Conservation (phyloP, 1,140 invertebrate species). For the Tetramorium alpestre region DNA sequence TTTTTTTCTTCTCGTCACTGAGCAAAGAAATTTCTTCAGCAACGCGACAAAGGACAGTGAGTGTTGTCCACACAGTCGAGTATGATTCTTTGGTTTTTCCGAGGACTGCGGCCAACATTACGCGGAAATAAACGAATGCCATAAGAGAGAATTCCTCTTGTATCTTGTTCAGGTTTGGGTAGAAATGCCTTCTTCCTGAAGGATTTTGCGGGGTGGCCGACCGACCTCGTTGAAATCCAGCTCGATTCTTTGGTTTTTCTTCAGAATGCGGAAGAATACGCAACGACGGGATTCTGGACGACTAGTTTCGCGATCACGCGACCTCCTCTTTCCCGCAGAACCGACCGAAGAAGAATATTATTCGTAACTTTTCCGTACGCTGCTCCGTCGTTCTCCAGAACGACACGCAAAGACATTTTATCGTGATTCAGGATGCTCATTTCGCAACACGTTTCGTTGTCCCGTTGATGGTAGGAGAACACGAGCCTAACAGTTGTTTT, state of each 20-base stretch:
- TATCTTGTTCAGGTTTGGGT: background rate
- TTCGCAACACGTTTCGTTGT: background rate
- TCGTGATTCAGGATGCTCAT: background rate
- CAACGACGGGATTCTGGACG: background rate
- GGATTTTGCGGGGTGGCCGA: background rate
- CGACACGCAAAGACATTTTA: constrained; percentile 14
- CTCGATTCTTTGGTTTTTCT: constrained; percentile 48
- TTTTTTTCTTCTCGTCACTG: background rate
- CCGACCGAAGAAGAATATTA: background rate
- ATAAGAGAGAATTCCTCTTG: background rate
- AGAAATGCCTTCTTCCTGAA: background rate
- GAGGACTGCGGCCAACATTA: constrained; percentile 31
- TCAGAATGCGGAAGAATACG: background rate
- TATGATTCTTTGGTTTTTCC: constrained; percentile 60
- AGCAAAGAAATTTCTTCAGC: constrained; percentile 49
- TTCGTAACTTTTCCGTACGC: background rate
- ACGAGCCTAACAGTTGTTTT: background rate
- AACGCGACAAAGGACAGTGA: constrained; percentile 30
- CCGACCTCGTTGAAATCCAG: background rate
- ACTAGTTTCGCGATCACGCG: constrained; percentile 42
- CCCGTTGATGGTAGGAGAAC: background rate
- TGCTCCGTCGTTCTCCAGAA: background rate
- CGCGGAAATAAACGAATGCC: constrained; percentile 31
- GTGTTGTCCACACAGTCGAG: constrained; percentile 22
- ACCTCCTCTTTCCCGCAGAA: background rate